Percentiles rank a stretch among this genome's conserved stretches.
phyloP scores from a whole-genome alignment of 1,140 invertebrate species.

The Lasioglossum baleicum region DNA sequence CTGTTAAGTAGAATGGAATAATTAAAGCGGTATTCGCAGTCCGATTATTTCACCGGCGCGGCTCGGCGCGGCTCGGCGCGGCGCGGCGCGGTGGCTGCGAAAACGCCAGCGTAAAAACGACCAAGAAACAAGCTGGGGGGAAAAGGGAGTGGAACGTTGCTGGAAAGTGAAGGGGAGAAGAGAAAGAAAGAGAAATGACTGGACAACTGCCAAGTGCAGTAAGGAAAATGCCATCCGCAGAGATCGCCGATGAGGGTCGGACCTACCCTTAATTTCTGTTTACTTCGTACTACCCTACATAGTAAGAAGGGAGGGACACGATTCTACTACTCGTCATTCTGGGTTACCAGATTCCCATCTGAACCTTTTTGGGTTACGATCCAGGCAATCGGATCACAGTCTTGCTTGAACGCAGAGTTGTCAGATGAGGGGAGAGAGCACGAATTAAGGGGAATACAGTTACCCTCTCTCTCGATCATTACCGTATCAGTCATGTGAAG shows the following conservation, averaged over 20 bases:
- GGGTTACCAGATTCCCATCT: background rate
- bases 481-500: no score
- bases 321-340: background rate
- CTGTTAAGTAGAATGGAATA: constrained; percentile 55
- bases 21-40: constrained; percentile 46
- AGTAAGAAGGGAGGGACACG: background rate
- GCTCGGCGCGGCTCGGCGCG: no score
- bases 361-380: background rate
- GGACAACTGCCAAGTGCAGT: constrained; percentile 54
- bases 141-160: background rate
- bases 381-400: background rate
- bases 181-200: constrained; percentile 38
- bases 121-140: background rate
- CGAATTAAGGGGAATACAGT: no score
- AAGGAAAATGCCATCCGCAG: constrained; percentile 50
- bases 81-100: background rate
- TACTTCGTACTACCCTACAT: constrained; percentile 20
- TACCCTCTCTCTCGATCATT: no score
- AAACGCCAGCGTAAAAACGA: constrained; percentile 4
- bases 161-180: constrained; percentile 13
- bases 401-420: no score
- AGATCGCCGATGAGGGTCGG: constrained; percentile 38
- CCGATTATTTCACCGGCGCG: constrained; percentile 25
- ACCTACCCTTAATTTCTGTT: constrained; percentile 49
- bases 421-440: no score